Evolutionary conservation across 2,797 vertebrate species (phyloP), one percentile per base, ranked within the genome.

Genomic region (Bradypodion pumilum): DNA sequence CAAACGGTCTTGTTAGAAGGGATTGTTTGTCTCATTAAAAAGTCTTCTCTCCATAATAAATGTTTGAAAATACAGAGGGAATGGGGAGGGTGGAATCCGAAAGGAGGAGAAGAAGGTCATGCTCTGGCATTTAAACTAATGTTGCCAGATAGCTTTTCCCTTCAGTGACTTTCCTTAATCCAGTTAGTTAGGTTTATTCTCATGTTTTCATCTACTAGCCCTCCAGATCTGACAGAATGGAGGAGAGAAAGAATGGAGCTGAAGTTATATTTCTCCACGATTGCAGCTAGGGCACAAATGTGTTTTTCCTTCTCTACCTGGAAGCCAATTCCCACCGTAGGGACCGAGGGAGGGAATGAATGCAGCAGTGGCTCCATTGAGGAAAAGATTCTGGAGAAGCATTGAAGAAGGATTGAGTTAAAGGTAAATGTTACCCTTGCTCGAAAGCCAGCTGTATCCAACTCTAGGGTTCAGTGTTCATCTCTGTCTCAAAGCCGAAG

Each of bases 11-110:
- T 56, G 5, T 70, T 70, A 62, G 44, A 27, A 84, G 70, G 6
- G 42, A 56, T 79, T 25, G 32, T 40, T 72, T 84, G 35, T 35
- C 65, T 73, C 78, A 46, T 44, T 75, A 65, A 44, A 59, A n/a
- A n/a, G 16, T 1, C 2, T 35, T n/a, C 44, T 0, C 7, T 82
- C 63, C 3, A 0, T 1, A 35, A 16, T 0, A 35, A 13, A 80
- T 35, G 49, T 69, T 76, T 15, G n/a, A 83, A n/a, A 70, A 19
- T n/a, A 42, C 25, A 60, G 59, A 44, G 7, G 9, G 63, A 46
- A 25, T 9, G 9, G 32, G 19, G 21, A 35, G n/a, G 59, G 56
- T 52, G 56, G 52, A 10, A 19, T 46, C 27, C 56, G 32, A 27
- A 19, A n/a, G 78, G 10, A 63, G n/a, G 37, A 46, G 27, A 35